Base-by-base conservation (phyloP, 2,888 invertebrate species). In the Dione juno region DNA sequence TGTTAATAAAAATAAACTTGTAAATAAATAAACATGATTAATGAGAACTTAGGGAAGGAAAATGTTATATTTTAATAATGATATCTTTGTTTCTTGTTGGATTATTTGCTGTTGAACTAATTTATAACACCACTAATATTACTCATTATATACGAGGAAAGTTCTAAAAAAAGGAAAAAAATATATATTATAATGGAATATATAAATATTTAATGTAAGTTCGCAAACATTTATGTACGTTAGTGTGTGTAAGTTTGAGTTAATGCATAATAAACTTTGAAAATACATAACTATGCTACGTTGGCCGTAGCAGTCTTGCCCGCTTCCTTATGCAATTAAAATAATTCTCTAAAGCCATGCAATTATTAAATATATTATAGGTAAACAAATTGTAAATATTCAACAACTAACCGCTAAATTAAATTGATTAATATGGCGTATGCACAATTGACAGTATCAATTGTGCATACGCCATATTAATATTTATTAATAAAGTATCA, bases 41-140 rank as follows among this genome's bases (percentile, higher is more conserved):
- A 61, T n/a, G 10, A 40, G 28, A 21, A 21, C 59, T 45, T 11
- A 16, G 45, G 28, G 43, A 45, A 61, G 43, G 61, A 45, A 61
- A 61, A 28, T 28, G 14, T 1, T 61, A 45, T 45, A 21, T 28
- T 43, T 43, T 10, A 45, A 21, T 21, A n/a, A n/a, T n/a, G 41
- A 41, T 61, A 61, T 45, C 61, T 45, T 61, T 1, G 40, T 45
- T 45, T 41, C 19, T 19, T 19, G n/a, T 19, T 2, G 11, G 14
- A 14, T 45, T 43, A 61, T 61, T 61, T 61, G 61, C 61, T 43
- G 43, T 61, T 45, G 3, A 9, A 21, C 10, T 45, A 43, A 28
- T 61, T 61, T 45, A 45, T 28, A 61, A 28, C 43, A 61, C 43
- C n/a, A 45, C 37, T n/a, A 54, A 14, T 53, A 54, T 28, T 16